Evolutionary conservation across 2,888 invertebrate species (phyloP).

Genomic region (Thera britannica): DNA sequence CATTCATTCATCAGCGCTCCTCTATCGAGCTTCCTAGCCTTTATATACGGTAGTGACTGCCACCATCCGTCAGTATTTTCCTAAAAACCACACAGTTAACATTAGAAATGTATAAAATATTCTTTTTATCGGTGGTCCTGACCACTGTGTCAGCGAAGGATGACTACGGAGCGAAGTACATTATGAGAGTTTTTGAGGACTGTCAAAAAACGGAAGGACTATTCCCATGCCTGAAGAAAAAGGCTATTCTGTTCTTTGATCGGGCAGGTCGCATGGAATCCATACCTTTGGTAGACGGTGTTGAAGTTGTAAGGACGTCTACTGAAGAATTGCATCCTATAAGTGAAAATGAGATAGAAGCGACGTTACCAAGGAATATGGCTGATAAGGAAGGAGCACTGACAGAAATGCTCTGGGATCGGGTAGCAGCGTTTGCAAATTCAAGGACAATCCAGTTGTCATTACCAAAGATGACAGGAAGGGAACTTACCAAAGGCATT

Average conservation of each 20-base stretch:
- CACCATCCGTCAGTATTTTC: constrained; percentile 81
- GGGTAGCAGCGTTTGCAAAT: constrained; percentile 88
- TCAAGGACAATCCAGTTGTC: constrained; percentile 91
- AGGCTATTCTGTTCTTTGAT: constrained; percentile 91
- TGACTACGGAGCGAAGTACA: constrained; percentile 86
- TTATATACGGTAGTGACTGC: constrained; percentile 71
- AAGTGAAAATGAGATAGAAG: constrained; percentile 89
- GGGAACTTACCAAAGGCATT: constrained; percentile 88
- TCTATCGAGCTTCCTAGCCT: constrained; percentile 68
- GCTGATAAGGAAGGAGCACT: constrained; percentile 88
- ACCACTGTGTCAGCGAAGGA: constrained; percentile 58
- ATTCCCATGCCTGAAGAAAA: constrained; percentile 91
- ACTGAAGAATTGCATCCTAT: constrained; percentile 75
- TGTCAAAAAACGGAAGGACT: constrained; percentile 89
- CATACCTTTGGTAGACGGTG: constrained; percentile 85
- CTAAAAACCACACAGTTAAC: constrained; percentile 68
- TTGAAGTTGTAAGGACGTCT: constrained; percentile 86
- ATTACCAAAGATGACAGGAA: constrained; percentile 88
- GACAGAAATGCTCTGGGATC: constrained; percentile 88
- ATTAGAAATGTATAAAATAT: constrained; percentile 55
- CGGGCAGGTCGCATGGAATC: constrained; percentile 89
- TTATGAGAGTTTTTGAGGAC: constrained; percentile 91
- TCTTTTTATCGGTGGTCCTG: constrained; percentile 56
- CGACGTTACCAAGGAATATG: constrained; percentile 86
- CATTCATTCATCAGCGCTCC: constrained; percentile 47